Conservation (phyloP, 2,888 invertebrate species). For the Brachypalpus laphriformis region DNA sequence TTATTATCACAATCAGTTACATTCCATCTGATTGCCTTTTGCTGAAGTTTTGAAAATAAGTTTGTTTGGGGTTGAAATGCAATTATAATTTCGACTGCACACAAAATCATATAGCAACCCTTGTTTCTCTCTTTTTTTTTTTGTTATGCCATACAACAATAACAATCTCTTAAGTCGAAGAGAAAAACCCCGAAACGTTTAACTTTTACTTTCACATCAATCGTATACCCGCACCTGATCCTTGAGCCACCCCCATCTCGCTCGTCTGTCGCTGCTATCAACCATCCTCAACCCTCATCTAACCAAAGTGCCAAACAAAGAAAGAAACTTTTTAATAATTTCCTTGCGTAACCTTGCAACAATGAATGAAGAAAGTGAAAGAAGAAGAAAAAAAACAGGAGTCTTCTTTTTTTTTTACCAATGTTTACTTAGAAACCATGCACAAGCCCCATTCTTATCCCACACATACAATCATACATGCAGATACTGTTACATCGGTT, state of each 20-base stretch:
- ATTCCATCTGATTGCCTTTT: too few species aligned
- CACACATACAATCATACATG: constrained; percentile 8
- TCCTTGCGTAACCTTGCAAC: constrained; percentile 69
- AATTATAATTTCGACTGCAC: background rate
- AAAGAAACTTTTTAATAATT: constrained; percentile 48
- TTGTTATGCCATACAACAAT: background rate
- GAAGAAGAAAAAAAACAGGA: constrained; percentile 8
- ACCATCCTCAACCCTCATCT: background rate
- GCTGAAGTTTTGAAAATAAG: too few species aligned
- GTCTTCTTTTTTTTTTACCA: constrained; percentile 31
- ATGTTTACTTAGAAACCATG: constrained; percentile 67
- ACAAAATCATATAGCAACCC: background rate
- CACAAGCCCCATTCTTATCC: constrained; percentile 32
- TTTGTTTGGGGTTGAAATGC: background rate
- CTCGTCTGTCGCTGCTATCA: background rate
- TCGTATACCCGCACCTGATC: constrained; percentile 21
- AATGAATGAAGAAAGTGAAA: constrained; percentile 60
- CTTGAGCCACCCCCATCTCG: background rate
- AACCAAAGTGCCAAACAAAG: constrained; percentile 17
- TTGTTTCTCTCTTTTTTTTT: background rate
- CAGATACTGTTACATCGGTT: constrained; percentile 44
- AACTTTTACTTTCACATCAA: constrained; percentile 40
- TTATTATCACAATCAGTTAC: too few species aligned
- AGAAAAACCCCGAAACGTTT: constrained; percentile 36
- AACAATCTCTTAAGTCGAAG: constrained; percentile 37